Evolutionary conservation across 1,140 invertebrate species (phyloP), one percentile per base, ranked within the genome.

Genomic region (Drosophila busckii): DNA sequence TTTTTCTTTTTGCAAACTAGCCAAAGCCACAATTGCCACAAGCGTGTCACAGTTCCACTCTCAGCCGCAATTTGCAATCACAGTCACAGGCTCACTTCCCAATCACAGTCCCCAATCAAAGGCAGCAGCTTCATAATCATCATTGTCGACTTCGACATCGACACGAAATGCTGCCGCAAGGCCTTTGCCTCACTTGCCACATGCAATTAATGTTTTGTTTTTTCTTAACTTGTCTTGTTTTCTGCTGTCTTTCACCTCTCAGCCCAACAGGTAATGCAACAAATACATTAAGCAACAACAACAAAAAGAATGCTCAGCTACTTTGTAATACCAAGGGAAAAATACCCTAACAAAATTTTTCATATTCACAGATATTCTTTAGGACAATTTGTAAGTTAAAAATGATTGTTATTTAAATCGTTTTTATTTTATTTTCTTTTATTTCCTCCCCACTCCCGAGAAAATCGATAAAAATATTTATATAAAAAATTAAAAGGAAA

Each of bases 141-240:
- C 19, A 42, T 22, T 23, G 37, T 16, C 23, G n/a, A n/a, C n/a
- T n/a, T n/a, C n/a, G 5, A 42, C 32, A 52, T 17, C 9, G 12
- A 4, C 17, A 44, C 32, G 26, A 50, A 29, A 8, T 23, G 1
- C 2, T 15, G 10, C 7, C 37, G 26, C n/a, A 32, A 35, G 52
- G 26, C 52, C 46, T 50, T 52, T 61, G 25, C 56, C 46, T 50
- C 15, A 42, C 59, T 45, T 65, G 44, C 59, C 48, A 50, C 54
- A 75, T 64, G 65, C 44, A 55, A 60, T 76, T 65, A 60, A 61
- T 44, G 60, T 64, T 71, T 62, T 48, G 17, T 45, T 54, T 64
- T n/a, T n/a, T n/a, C n/a, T n/a, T n/a, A n/a, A n/a, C 8, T 23
- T 44, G 26, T 13, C 16, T 22, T 19, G 13, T 3, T 9, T 10